Evolutionary conservation across 1,140 invertebrate genomes (phyloP).

Genomic region (Drosophila takahashii): DNA sequence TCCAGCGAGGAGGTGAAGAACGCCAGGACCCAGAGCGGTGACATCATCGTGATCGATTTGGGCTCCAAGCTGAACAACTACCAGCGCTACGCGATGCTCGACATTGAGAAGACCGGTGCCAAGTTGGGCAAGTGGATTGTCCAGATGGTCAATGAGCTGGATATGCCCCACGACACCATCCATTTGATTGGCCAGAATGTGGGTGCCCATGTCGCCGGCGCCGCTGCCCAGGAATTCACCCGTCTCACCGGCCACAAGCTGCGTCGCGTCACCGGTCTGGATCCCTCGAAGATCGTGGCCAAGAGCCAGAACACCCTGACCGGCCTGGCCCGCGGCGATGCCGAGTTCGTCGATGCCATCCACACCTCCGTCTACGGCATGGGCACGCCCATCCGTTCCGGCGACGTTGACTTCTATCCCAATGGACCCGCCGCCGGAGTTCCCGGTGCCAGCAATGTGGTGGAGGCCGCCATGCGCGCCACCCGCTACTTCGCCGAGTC

Average conservation of each 20-base stretch:
- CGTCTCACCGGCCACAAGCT: conserved; percentile 84
- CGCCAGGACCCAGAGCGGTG: conserved; percentile 48
- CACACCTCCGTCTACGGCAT: conserved; percentile 91
- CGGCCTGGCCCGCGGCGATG: conserved; percentile 86
- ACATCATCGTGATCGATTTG: conserved; percentile 68
- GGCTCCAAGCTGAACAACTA: conserved; percentile 63
- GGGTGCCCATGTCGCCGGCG: conserved; percentile 86
- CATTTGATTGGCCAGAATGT: conserved; percentile 76
- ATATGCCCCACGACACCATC: conserved; percentile 75
- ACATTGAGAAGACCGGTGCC: conserved; percentile 63
- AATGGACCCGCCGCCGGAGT: conserved; percentile 86
- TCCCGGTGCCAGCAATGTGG: conserved; percentile 86
- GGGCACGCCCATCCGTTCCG: conserved; percentile 88
- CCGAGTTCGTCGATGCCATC: conserved; percentile 89
- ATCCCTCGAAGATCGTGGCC: conserved; percentile 89
- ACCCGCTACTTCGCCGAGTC: conserved; percentile 88
- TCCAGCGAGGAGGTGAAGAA: conserved; percentile 49
- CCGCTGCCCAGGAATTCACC: conserved; percentile 88
- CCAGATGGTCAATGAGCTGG: conserved; percentile 61
- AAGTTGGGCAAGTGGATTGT: conserved; percentile 63
- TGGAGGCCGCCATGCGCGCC: conserved; percentile 88
- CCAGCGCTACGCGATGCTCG: conserved; percentile 67
- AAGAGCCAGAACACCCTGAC: conserved; percentile 85
- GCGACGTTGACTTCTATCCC: conserved; percentile 92
- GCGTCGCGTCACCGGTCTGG: conserved; percentile 88